Conservation (phyloP, 1,140 invertebrate species). For the Sipha flava region DNA sequence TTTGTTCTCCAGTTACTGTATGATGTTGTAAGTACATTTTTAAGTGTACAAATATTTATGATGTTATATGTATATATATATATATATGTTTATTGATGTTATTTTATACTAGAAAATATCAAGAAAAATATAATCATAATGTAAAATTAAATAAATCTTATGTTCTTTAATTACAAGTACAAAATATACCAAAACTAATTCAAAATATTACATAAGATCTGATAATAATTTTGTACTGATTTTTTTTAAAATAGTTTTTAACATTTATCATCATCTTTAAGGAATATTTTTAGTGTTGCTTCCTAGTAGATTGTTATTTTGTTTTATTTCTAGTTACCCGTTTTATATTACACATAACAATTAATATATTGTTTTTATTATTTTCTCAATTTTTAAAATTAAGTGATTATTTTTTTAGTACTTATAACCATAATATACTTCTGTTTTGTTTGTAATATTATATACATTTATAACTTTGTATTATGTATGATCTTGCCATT, state of each 20-base stretch:
- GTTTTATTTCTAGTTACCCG: background rate
- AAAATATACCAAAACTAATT: background rate
- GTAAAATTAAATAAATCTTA: no score
- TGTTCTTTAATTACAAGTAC: background rate
- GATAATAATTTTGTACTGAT: background rate
- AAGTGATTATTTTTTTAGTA: background rate
- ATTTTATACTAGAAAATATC: no score
- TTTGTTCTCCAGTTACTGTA: no score
- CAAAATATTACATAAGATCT: background rate
- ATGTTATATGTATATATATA: no score
- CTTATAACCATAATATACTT: background rate
- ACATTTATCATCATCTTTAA: background rate
- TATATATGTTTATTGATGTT: no score
- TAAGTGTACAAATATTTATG: no score
- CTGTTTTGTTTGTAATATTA: background rate
- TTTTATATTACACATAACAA: background rate
- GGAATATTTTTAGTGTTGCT: background rate
- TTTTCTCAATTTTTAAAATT: background rate
- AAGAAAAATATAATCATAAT: no score
- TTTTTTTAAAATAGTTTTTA: background rate
- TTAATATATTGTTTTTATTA: background rate
- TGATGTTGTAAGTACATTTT: no score
- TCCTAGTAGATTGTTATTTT: background rate
- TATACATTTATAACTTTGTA: background rate
- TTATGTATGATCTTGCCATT: constrained; percentile 5